phyloP scores from a whole-genome alignment of 1,140 invertebrate genomes.

The Habropoda laboriosa region DNA sequence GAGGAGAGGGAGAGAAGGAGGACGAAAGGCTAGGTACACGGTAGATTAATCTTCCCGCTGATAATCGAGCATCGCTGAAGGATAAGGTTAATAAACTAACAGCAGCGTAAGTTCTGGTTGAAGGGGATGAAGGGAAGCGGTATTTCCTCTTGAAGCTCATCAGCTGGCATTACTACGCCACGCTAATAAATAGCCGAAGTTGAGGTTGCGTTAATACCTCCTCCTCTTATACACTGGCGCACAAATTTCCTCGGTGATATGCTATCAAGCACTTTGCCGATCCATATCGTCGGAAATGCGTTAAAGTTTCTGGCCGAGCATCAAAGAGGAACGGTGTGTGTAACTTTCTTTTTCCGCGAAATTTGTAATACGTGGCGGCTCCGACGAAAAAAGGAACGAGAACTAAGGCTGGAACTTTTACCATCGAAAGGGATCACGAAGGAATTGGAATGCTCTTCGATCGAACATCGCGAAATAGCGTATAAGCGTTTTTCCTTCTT shows the following conservation, averaged over 20 bases:
- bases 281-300: constrained; percentile 28
- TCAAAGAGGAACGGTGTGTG: constrained; percentile 1
- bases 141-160: constrained; percentile 33
- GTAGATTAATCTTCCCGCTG: not conserved
- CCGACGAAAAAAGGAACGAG: not conserved
- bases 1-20: not conserved
- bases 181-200: constrained; percentile 50
- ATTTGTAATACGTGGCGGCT: not conserved
- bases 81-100: constrained; percentile 42
- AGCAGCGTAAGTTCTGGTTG: constrained; percentile 29
- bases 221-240: constrained; percentile 21
- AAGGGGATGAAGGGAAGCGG: constrained; percentile 24
- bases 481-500: no score
- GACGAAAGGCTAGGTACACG: not conserved
- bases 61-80: not conserved
- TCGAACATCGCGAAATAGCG: not conserved
- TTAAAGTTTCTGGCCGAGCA: constrained; percentile 20
- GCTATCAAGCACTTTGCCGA: constrained; percentile 29
- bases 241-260: constrained; percentile 29
- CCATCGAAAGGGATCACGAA: not conserved
- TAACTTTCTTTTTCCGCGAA: constrained; percentile 26
- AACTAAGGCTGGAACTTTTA: not conserved
- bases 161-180: constrained; percentile 33
- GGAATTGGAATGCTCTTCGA: not conserved
- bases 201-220: constrained; percentile 42